Conservation (phyloP, 2,888 invertebrate genomes). For the Plebejus melissa region DNA sequence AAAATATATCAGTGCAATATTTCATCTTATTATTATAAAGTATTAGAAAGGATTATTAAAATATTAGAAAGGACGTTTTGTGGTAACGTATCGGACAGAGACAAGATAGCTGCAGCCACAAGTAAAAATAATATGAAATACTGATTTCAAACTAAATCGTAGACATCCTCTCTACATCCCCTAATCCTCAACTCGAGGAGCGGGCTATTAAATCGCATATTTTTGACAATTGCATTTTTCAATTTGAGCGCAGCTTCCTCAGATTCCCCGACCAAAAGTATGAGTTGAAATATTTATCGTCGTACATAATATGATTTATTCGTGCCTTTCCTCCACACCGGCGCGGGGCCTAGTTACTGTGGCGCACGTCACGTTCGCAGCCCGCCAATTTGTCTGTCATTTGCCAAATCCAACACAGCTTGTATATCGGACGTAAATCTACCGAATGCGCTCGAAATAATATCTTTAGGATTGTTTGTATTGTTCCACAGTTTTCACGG, state of each 20-base stretch:
- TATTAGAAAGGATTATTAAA: no score
- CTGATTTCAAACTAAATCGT: neutral
- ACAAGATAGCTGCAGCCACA: no score
- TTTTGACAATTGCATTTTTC: slow-evolving; percentile 18
- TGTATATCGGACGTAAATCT: slow-evolving; percentile 49
- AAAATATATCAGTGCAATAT: no score
- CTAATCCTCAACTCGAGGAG: neutral
- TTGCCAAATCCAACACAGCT: slow-evolving; percentile 61
- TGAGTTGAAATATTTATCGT: slow-evolving; percentile 21
- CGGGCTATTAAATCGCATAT: slow-evolving; percentile 6
- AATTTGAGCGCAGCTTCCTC: slow-evolving; percentile 1
- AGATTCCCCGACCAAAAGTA: slow-evolving; percentile 4
- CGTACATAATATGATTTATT: slow-evolving; percentile 24
- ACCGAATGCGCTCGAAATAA: slow-evolving; percentile 33
- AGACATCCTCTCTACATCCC: neutral
- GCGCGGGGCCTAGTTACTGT: slow-evolving; percentile 36
- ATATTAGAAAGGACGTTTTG: no score
- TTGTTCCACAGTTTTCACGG: slow-evolving; percentile 2
- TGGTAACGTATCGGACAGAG: no score
- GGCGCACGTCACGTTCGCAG: slow-evolving; percentile 58
- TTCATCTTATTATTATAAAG: no score
- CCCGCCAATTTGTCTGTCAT: slow-evolving; percentile 66
- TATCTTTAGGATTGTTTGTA: slow-evolving; percentile 18
- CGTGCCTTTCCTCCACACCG: slow-evolving; percentile 29
- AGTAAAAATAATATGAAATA: no score